These are phyloP conservation scores for Tribolium madens DNA, from an alignment of 1,140 invertebrate genomes.

Conservation along the genomic window DNA sequence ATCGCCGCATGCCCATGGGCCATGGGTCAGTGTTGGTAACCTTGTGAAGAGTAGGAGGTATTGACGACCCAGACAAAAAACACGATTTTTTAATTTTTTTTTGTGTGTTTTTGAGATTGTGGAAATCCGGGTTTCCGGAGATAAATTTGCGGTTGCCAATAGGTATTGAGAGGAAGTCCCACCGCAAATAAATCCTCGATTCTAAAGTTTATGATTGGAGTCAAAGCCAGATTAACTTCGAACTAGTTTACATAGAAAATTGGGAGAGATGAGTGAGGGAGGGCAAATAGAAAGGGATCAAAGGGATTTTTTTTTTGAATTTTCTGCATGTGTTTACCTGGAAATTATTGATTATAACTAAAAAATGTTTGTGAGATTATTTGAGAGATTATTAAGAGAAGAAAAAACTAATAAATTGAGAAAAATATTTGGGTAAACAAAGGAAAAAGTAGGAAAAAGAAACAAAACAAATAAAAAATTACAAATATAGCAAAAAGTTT, in stretches of 20 bases:
- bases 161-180: background rate
- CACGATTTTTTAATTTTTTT: background rate
- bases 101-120: background rate
- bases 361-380: too few relatives aligned
- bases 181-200: background rate
- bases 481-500: too few relatives aligned
- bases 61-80: background rate
- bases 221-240: background rate
- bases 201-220: background rate
- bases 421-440: too few relatives aligned
- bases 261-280: too few relatives aligned
- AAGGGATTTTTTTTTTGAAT: too few relatives aligned
- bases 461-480: too few relatives aligned
- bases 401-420: too few relatives aligned
- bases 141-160: background rate
- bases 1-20: slow-evolving; percentile 45
- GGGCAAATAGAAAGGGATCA: too few relatives aligned
- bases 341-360: too few relatives aligned
- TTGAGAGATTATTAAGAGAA: too few relatives aligned
- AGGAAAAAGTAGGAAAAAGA: too few relatives aligned
- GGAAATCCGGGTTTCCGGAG: background rate
- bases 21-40: slow-evolving; percentile 47
- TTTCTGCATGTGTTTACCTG: too few relatives aligned
- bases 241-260: background rate
- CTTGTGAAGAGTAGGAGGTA: slow-evolving; percentile 42